Percentiles rank a stretch among this genome's conserved stretches.
phyloP scores from a whole-genome alignment of 1,140 invertebrate species.

The Belonocnema kinseyi region DNA sequence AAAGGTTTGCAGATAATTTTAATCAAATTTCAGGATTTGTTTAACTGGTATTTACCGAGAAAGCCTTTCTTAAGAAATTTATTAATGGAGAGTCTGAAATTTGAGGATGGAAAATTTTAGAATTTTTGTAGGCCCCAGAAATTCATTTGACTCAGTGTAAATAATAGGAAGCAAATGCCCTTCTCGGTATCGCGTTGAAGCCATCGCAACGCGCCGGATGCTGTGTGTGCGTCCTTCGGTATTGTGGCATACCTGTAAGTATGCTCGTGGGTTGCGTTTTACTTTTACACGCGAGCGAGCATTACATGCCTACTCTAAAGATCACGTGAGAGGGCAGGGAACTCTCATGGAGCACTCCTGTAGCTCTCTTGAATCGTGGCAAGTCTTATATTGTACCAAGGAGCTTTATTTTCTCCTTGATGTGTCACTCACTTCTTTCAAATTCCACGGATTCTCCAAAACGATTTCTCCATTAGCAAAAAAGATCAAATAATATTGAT shows the following conservation, averaged over 20 bases:
- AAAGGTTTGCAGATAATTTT: too few relatives aligned
- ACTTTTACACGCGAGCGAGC: conserved; percentile 29
- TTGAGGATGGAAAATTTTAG: neutral
- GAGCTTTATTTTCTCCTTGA: neutral
- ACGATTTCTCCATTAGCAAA: too few relatives aligned
- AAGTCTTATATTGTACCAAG: conserved; percentile 1
- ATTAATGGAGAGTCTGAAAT: too few relatives aligned
- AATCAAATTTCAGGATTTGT: too few relatives aligned
- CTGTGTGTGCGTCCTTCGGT: conserved; percentile 23
- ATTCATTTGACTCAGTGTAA: neutral
- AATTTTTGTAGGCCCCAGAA: neutral
- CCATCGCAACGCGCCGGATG: neutral
- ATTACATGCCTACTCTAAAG: neutral
- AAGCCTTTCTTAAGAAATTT: too few relatives aligned
- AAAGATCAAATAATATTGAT: too few relatives aligned
- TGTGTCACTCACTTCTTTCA: neutral
- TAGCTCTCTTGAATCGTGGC: too few relatives aligned
- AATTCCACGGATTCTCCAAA: neutral
- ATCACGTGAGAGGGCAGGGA: conserved; percentile 28
- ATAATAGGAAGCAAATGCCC: conserved; percentile 16
- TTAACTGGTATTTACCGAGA: too few relatives aligned
- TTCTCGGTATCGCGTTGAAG: neutral
- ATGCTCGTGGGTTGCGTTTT: conserved; percentile 17
- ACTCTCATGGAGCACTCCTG: neutral
- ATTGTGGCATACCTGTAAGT: neutral